These are phyloP conservation scores for Caenorhabditis sp. DNA, from an alignment of 2,888 invertebrate genomes.

Conservation along the genomic window DNA sequence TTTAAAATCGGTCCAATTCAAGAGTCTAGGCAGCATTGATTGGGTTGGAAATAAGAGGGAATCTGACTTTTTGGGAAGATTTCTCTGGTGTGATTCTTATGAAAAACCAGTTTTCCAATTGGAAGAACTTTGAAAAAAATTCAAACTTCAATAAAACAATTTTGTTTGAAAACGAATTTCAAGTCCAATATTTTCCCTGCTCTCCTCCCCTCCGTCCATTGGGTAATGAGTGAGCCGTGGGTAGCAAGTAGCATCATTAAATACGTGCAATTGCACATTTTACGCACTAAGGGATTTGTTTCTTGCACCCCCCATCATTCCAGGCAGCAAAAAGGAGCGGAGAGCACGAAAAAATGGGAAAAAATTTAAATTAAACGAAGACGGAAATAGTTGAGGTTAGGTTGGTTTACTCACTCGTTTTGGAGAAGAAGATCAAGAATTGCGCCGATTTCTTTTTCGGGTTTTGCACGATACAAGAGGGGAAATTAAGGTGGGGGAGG, in stretches of 20 bases:
- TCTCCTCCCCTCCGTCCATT: not conserved
- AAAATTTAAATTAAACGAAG: not conserved
- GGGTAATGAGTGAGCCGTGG: slow-evolving; percentile 1
- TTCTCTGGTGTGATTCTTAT: no score
- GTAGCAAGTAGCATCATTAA: not conserved
- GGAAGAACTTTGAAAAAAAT: no score
- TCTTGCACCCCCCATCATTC: no score
- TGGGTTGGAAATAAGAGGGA: no score
- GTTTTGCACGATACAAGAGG: not conserved
- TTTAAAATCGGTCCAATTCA: no score
- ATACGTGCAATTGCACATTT: slow-evolving; percentile 6
- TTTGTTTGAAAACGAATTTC: no score
- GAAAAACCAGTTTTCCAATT: no score
- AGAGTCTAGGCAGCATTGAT: no score
- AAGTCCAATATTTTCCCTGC: no score
- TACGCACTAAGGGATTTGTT: not conserved
- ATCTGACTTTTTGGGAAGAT: no score
- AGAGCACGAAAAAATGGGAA: not conserved
- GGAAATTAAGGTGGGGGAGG: no score
- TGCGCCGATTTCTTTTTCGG: not conserved
- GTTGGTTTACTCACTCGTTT: slow-evolving; percentile 1
- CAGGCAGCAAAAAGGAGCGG: not conserved
- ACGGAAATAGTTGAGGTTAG: slow-evolving; percentile 1
- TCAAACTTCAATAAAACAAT: no score
- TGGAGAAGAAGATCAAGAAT: not conserved